Conservation (phyloP, 2,797 vertebrate genomes). For the Pterois miles region DNA sequence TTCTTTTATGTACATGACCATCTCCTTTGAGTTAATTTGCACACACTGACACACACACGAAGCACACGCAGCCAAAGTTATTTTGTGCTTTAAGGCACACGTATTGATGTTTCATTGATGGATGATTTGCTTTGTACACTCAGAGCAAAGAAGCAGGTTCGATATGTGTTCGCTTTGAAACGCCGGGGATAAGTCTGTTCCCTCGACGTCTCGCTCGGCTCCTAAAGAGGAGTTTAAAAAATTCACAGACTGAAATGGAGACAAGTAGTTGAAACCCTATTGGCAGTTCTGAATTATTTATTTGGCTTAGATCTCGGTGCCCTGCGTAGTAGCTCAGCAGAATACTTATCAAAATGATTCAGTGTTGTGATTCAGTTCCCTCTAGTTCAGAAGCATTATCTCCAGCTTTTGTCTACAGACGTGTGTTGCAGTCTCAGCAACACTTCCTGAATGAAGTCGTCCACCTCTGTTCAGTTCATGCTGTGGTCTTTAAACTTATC, state of each 20-base stretch:
- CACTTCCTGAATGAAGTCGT: slow-evolving; percentile 4
- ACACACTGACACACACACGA: no score
- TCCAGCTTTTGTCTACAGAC: slow-evolving; percentile 13
- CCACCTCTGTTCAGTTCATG: not conserved
- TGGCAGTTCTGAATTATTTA: slow-evolving; percentile 71
- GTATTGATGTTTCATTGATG: slow-evolving; percentile 35
- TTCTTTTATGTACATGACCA: not conserved
- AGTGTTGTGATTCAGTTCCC: slow-evolving; percentile 27
- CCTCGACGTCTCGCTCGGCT: not conserved
- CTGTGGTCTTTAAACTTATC: slow-evolving; percentile 2
- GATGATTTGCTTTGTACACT: slow-evolving; percentile 32
- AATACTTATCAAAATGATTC: slow-evolving; percentile 68
- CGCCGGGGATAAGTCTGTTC: slow-evolving; percentile 18
- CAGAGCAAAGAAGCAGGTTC: slow-evolving; percentile 25
- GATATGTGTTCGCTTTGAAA: slow-evolving; percentile 27
- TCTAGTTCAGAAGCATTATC: slow-evolving; percentile 17
- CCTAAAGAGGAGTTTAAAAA: slow-evolving; percentile 46
- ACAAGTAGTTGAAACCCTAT: slow-evolving; percentile 63
- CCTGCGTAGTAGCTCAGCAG: slow-evolving; percentile 39
- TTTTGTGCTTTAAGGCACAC: not conserved
- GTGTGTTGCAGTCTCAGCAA: not conserved
- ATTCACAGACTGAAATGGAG: slow-evolving; percentile 58
- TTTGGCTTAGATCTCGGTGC: slow-evolving; percentile 48
- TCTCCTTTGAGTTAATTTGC: not conserved
- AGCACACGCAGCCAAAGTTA: not conserved